Conservation (phyloP, 2,797 vertebrate genomes). For the Picus viridis region DNA sequence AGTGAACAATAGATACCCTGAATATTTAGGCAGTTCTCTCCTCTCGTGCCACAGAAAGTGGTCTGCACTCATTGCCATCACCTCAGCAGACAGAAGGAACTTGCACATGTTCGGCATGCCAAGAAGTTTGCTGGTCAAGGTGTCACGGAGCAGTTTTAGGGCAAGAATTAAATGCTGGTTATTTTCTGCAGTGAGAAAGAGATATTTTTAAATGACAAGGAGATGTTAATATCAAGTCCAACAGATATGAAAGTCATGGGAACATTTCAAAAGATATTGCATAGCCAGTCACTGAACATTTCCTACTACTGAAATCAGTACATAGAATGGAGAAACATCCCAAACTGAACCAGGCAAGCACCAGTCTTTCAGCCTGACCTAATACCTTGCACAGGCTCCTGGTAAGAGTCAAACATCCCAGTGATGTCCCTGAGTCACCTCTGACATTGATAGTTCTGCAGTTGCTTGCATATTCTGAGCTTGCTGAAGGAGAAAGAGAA, state of each 20-base stretch:
- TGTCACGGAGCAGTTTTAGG: background rate
- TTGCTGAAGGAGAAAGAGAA: background rate
- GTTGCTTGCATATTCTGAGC: background rate
- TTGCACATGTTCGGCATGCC: accelerated
- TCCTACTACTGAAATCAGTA: background rate
- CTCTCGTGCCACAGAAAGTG: background rate
- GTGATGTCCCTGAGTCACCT: background rate
- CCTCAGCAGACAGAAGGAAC: background rate
- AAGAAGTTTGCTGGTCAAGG: background rate
- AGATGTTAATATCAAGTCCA: background rate
- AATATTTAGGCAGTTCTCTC: background rate
- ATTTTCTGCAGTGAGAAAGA: background rate
- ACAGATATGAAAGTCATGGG: background rate
- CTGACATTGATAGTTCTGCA: background rate
- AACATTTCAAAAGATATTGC: background rate
- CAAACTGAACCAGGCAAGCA: background rate
- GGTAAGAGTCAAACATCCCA: no score
- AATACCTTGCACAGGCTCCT: background rate
- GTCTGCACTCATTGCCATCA: no score
- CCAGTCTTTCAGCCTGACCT: accelerated
- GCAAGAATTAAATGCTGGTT: background rate
- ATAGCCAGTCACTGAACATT: background rate
- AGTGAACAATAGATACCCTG: background rate
- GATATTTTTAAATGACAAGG: background rate
- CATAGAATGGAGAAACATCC: background rate